Evolutionary conservation across 2,113 vertebrate species (phyloP).

Genomic region (Centropus bengalensis): DNA sequence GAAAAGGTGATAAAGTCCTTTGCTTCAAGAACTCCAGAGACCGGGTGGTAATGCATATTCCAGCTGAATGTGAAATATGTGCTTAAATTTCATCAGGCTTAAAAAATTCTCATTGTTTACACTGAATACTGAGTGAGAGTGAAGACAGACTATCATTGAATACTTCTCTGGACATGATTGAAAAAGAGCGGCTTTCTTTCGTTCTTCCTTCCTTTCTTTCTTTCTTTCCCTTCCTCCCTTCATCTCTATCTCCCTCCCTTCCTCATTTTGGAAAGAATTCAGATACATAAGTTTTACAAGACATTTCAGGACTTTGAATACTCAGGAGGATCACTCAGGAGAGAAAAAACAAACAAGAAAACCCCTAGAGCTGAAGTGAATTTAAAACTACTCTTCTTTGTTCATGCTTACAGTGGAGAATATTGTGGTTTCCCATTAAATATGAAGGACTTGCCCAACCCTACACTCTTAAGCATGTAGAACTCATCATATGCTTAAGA

Average conservation of each 20-base stretch:
- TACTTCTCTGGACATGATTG: background rate
- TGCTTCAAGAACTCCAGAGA: background rate
- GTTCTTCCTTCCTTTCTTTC: too few relatives aligned
- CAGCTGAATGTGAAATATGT: background rate
- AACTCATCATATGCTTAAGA: background rate
- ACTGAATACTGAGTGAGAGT: background rate
- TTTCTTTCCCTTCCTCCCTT: too few relatives aligned
- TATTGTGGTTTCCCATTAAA: background rate
- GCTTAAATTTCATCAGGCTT: slow-evolving; percentile 22
- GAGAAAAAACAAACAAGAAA: background rate
- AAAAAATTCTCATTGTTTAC: background rate
- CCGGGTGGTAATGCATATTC: background rate
- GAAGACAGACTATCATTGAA: background rate
- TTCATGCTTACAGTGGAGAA: background rate
- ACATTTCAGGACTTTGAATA: background rate
- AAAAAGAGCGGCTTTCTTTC: background rate
- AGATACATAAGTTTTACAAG: background rate
- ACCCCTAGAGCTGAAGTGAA: rapidly evolving
- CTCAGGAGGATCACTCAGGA: background rate
- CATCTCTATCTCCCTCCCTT: background rate
- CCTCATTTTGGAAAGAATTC: background rate
- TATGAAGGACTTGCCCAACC: background rate
- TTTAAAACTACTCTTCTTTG: background rate
- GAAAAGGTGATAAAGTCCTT: background rate
- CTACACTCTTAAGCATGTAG: rapidly evolving